Conservation (phyloP, 2,888 invertebrate genomes). For the Megamerina dolium region DNA sequence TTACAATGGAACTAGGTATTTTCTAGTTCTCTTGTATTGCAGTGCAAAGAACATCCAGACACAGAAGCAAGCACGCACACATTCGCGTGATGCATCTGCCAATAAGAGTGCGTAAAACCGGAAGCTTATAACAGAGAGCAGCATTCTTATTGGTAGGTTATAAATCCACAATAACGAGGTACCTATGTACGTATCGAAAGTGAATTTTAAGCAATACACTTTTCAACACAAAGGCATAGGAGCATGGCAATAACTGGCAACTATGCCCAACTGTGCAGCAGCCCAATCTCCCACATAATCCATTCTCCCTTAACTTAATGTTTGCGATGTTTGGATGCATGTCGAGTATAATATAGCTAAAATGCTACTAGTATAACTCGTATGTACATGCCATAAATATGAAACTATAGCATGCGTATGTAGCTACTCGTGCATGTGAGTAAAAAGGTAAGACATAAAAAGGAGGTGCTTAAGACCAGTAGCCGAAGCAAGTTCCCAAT, state of each 20-base stretch:
- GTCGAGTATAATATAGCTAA: too few species aligned
- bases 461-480: slow-evolving; percentile 48
- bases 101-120: slow-evolving; percentile 48
- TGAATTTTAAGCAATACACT: slow-evolving; percentile 13
- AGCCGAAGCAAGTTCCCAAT: slow-evolving; percentile 41
- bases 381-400: neutral
- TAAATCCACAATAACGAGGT: too few species aligned
- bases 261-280: slow-evolving; percentile 1
- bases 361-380: too few species aligned
- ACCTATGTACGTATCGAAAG: too few species aligned
- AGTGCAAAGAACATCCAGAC: too few species aligned
- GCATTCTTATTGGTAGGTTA: too few species aligned
- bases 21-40: too few species aligned
- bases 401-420: slow-evolving; percentile 20
- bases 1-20: too few species aligned
- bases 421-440: slow-evolving; percentile 16
- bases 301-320: too few species aligned
- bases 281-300: too few species aligned
- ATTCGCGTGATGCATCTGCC: slow-evolving; percentile 23
- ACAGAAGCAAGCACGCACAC: neutral
- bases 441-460: slow-evolving; percentile 20
- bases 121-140: too few species aligned
- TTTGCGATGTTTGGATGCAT: too few species aligned
- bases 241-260: neutral
- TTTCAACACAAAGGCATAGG: slow-evolving; percentile 3